Percentiles rank a stretch among this genome's conserved stretches.
Evolutionary conservation across 2,113 vertebrate genomes (phyloP).

Genomic region (Misgurnus mizolepis): DNA sequence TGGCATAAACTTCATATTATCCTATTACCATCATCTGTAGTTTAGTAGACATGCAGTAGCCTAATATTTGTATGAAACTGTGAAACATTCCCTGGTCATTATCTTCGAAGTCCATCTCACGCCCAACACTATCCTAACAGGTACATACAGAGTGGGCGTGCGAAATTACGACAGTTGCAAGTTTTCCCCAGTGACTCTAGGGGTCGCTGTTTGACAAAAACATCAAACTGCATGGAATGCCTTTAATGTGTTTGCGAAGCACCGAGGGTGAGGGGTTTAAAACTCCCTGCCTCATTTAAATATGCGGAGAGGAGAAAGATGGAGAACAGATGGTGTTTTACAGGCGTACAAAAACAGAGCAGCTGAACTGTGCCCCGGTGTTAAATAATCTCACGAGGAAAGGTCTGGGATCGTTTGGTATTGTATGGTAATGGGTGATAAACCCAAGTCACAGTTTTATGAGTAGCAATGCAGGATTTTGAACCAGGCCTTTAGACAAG

Average conservation of each 20-base stretch:
- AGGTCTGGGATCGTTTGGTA: neutral
- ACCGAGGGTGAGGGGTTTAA: neutral
- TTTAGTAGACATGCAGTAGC: too few relatives aligned
- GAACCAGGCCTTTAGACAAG: neutral
- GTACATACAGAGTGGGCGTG: too few relatives aligned
- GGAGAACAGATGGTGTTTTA: constrained; percentile 32
- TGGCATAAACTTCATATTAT: too few relatives aligned
- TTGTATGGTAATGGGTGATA: neutral
- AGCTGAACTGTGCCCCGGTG: neutral
- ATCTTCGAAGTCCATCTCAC: too few relatives aligned
- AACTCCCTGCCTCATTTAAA: constrained; percentile 6
- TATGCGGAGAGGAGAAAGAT: constrained; percentile 15
- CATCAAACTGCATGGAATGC: too few relatives aligned
- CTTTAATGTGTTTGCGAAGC: neutral
- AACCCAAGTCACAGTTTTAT: neutral
- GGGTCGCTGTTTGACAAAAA: too few relatives aligned
- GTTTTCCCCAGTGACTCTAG: too few relatives aligned
- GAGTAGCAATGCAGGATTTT: neutral
- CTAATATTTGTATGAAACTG: too few relatives aligned
- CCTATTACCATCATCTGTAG: too few relatives aligned
- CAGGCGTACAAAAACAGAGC: neutral
- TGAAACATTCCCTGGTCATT: too few relatives aligned
- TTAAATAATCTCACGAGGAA: constrained; percentile 14
- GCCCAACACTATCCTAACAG: too few relatives aligned
- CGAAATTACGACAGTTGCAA: too few relatives aligned